Conservation (phyloP, 2,888 invertebrate genomes). For the Diploptera punctata region DNA sequence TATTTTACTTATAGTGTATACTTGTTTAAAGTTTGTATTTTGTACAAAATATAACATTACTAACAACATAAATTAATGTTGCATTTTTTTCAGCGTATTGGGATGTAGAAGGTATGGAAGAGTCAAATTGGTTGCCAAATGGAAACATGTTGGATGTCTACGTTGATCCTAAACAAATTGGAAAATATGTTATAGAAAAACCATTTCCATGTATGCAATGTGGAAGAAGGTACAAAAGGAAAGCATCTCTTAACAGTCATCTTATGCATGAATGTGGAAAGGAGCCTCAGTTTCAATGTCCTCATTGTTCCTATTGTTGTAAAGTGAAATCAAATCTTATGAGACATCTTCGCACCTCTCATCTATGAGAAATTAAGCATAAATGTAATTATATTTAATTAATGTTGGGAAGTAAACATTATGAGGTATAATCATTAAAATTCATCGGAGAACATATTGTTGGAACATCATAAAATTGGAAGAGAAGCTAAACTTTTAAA, state of each 20-base stretch:
- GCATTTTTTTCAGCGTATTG: slow-evolving; percentile 14
- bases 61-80: too few relatives aligned
- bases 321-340: slow-evolving; percentile 51
- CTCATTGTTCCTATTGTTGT: slow-evolving; percentile 50
- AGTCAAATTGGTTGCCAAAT: not conserved
- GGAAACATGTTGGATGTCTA: not conserved
- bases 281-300: slow-evolving; percentile 51
- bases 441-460: too few relatives aligned
- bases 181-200: not conserved
- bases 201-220: slow-evolving; percentile 34
- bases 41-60: not conserved
- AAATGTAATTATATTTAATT: too few relatives aligned
- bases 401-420: too few relatives aligned
- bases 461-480: too few relatives aligned
- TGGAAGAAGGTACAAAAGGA: slow-evolving; percentile 36
- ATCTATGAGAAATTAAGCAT: not conserved
- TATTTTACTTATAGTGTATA: too few relatives aligned
- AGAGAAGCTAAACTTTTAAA: too few relatives aligned
- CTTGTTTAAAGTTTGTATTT: not conserved
- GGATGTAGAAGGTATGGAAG: not conserved
- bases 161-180: not conserved
- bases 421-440: too few relatives aligned
- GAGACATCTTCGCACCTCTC: slow-evolving; percentile 49
- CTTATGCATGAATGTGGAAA: slow-evolving; percentile 46
- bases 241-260: slow-evolving; percentile 35